Evolutionary conservation across 2,888 invertebrate genomes (phyloP).

Genomic region (Yponomeuta plumbellus): DNA sequence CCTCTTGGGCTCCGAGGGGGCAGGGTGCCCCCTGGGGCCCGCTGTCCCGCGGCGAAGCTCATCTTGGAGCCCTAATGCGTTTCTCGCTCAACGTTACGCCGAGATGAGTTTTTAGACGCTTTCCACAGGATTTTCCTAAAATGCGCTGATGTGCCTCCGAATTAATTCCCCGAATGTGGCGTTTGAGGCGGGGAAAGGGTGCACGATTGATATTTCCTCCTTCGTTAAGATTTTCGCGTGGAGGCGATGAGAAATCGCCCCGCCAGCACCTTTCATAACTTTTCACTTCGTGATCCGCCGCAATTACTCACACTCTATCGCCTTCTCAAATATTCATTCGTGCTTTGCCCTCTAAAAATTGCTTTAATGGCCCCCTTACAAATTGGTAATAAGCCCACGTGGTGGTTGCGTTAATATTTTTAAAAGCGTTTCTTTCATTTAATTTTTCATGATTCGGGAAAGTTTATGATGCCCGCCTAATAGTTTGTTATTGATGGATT

Average conservation of each 20-base stretch:
- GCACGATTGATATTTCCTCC: constrained; percentile 63
- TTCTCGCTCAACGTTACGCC: constrained; percentile 60
- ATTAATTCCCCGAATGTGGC: neutral
- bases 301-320: constrained; percentile 74
- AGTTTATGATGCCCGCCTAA: constrained; percentile 29
- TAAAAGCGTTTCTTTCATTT: constrained; percentile 33
- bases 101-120: constrained; percentile 67
- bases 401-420: constrained; percentile 44
- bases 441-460: constrained; percentile 32
- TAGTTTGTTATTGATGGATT: constrained; percentile 34
- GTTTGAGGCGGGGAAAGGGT: constrained; percentile 18
- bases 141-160: neutral
- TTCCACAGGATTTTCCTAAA: constrained; percentile 7
- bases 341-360: constrained; percentile 70
- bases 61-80: constrained; percentile 74
- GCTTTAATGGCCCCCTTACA: constrained; percentile 65
- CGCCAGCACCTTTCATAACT: constrained; percentile 74
- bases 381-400: constrained; percentile 65
- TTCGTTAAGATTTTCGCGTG: constrained; percentile 68
- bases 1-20: constrained; percentile 49
- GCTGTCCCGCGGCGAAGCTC: constrained; percentile 75
- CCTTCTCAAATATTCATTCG: constrained; percentile 75
- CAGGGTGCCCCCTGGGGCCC: constrained; percentile 66
- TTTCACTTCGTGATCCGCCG: constrained; percentile 74
- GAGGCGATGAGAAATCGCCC: constrained; percentile 65